A percentile compares a stretch with the other conserved stretches of the same genome.
These are phyloP conservation scores for Plebejus anna DNA, from an alignment of 2,888 invertebrate genomes.

Conservation along the genomic window DNA sequence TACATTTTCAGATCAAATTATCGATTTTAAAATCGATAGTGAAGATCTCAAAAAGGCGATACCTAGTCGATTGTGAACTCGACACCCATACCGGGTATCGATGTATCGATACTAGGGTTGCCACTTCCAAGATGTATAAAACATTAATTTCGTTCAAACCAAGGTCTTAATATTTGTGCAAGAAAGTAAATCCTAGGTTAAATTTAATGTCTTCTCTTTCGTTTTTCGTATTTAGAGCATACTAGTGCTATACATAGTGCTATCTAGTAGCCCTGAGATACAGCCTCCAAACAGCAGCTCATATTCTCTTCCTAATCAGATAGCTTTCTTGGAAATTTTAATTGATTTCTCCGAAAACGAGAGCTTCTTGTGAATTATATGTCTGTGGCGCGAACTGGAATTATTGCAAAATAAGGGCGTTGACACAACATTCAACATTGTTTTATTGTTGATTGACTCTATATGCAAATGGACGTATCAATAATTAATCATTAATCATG, in stretches of 20 bases:
- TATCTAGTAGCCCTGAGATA: not conserved
- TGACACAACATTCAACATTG: slow-evolving; percentile 39
- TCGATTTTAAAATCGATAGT: slow-evolving; percentile 29
- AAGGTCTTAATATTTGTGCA: not conserved
- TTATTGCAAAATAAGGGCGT: slow-evolving; percentile 53
- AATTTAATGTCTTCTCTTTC: not conserved
- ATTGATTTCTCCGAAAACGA: slow-evolving; percentile 68
- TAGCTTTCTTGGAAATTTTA: slow-evolving; percentile 67
- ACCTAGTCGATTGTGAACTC: not conserved
- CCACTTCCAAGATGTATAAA: not conserved
- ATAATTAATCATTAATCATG: no score
- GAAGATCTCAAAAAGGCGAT: slow-evolving; percentile 17
- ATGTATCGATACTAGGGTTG: not conserved
- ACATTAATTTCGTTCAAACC: not conserved
- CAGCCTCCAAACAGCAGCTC: slow-evolving; percentile 36
- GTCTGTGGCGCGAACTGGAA: slow-evolving; percentile 47
- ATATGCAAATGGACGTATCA: not conserved
- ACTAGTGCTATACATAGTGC: no score
- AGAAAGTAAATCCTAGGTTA: no score
- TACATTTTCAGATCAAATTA: not conserved
- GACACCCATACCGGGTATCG: slow-evolving; percentile 14
- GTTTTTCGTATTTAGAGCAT: not conserved
- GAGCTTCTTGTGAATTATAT: slow-evolving; percentile 43
- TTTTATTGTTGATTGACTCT: not conserved
- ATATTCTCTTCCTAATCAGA: slow-evolving; percentile 48